These are phyloP conservation scores for Tretioscincus oriximinensis DNA, from an alignment of 2,113 vertebrate genomes.

Conservation along the genomic window DNA sequence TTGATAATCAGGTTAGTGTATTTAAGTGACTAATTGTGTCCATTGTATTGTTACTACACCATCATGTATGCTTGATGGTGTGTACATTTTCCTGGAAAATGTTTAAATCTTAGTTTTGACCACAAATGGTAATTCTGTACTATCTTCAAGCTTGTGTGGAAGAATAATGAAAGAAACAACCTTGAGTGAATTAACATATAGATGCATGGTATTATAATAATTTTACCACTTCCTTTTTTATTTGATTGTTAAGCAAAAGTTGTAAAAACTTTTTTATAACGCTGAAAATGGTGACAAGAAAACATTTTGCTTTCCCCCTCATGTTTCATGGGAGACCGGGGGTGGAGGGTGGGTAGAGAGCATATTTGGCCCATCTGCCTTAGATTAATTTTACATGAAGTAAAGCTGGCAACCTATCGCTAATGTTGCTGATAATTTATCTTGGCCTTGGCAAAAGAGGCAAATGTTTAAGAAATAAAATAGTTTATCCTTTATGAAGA, in stretches of 20 bases:
- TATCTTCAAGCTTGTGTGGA: background rate
- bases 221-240: constrained; percentile 28
- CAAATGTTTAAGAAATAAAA: too few species aligned
- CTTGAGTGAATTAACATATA: background rate
- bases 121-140: too few species aligned
- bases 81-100: too few species aligned
- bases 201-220: background rate
- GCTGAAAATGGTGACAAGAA: constrained; percentile 42
- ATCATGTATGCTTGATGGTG: too few species aligned
- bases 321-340: constrained; percentile 22
- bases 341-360: too few species aligned
- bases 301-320: background rate
- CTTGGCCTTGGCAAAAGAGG: background rate
- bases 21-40: too few species aligned
- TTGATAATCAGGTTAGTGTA: too few species aligned
- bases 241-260: constrained; percentile 34
- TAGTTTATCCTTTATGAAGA: too few species aligned
- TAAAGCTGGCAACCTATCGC: constrained; percentile 50
- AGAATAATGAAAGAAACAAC: background rate
- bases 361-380: constrained; percentile 54
- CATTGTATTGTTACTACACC: too few species aligned
- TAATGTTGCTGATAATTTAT: constrained; percentile 58
- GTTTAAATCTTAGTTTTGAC: too few species aligned
- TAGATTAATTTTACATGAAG: constrained; percentile 51
- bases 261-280: constrained; percentile 37